Evolutionary conservation across 1,140 invertebrate genomes (phyloP), one percentile per base, ranked within the genome.

Genomic region (Diprion similis): DNA sequence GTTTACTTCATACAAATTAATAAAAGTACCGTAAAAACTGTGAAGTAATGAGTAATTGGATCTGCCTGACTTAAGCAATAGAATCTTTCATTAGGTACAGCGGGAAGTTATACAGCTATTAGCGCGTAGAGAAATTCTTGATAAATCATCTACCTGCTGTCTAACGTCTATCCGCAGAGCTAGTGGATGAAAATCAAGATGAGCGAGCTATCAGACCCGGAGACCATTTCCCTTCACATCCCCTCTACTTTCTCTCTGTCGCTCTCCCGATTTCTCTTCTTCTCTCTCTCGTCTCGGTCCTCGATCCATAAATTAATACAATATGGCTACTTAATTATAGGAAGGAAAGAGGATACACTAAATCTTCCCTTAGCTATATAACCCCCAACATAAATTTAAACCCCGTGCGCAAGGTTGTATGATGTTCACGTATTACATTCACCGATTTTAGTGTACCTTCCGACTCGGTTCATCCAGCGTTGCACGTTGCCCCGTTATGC

Each of bases 281-380:
- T 59, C 51, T 8, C 51, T 59, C 51, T 59, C 51, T 59, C 9
- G 11, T 17, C n/a, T 13, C 9, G 4, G 51, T 17, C 24, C 24
- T 37, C n/a, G 51, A 59, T 59, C 51, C 51, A 59, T 59, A 59
- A 59, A 59, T 59, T 59, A 59, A 59, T 59, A 59, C 51, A 59
- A 59, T 37, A 37, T 59, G 51, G 51, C 51, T 59, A 59, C 51
- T 59, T 59, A 59, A 59, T 59, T 59, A 59, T 59, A 59, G 51
- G 11, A 59, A 59, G 51, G 51, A 17, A 59, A 59, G 51, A 59
- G 51, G 51, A 59, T 13, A 59, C 51, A 59, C 51, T 59, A 59
- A 59, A 59, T 59, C 51, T 59, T 59, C 51, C 51, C 51, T 59
- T 17, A 17, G 51, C 51, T 59, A 59, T 59, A 59, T 15, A 37